A percentile compares a stretch with the other conserved stretches of the same genome.
Evolutionary conservation across 2,888 invertebrate genomes (phyloP).

Genomic region (Busseola fusca): DNA sequence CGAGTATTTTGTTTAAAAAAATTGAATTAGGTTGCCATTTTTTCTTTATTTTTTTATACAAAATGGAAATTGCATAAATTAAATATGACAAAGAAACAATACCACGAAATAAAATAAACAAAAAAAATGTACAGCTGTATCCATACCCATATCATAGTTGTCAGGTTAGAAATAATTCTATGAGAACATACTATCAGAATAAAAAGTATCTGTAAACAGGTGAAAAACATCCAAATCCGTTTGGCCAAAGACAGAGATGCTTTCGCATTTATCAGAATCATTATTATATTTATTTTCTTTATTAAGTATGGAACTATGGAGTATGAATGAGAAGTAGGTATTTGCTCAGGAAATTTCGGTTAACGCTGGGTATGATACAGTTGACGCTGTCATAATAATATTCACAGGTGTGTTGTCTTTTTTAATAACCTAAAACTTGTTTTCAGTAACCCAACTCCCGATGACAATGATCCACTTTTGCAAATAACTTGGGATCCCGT

Average conservation of each 20-base stretch:
- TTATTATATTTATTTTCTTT: not conserved
- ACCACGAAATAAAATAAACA: not conserved
- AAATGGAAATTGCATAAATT: not conserved
- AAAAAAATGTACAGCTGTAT: not conserved
- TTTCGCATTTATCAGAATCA: not conserved
- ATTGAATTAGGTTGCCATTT: no score
- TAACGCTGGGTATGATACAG: not conserved
- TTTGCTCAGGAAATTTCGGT: slow-evolving; percentile 1
- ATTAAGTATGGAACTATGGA: not conserved
- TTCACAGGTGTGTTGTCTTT: not conserved
- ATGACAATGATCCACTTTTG: slow-evolving; percentile 77
- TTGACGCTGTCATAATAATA: not conserved
- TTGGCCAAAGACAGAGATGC: not conserved
- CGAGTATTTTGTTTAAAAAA: not conserved
- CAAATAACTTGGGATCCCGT: slow-evolving; percentile 85
- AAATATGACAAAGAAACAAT: not conserved
- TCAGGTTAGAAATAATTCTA: not conserved
- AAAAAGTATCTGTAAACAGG: not conserved
- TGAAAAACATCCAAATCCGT: not conserved
- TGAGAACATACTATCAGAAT: no score
- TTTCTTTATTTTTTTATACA: not conserved
- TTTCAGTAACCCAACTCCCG: slow-evolving; percentile 84
- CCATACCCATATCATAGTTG: no score
- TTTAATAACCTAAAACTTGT: not conserved
- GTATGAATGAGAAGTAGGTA: not conserved